Base-by-base conservation (phyloP, 2,888 invertebrate genomes). In the Agriotes lineatus region DNA sequence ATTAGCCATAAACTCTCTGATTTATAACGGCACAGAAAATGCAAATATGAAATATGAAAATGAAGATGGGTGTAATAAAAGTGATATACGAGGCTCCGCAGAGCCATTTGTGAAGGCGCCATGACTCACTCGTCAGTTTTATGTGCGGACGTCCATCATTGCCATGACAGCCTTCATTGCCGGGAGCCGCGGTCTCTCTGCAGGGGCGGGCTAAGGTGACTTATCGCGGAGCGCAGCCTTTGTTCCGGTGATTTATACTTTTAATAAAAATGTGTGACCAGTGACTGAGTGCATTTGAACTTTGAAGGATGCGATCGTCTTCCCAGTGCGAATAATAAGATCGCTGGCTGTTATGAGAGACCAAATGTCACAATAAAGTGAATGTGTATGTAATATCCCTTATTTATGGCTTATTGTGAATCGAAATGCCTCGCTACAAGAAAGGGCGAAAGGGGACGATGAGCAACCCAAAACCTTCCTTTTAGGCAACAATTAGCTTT, bases 11-110 rank as follows among this genome's bases (percentile, higher is more conserved):
- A 88, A 88, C 86, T 87, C 86, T 83, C 86, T 88, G 88, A 88
- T 88, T 87, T 88, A 88, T 87, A 87, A 86, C 87, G 85, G 86
- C 85, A 85, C 84, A 85, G 86, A 86, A 86, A 86, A 86, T 86
- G 86, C 86, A 86, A 86, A 86, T 86, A 86, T 86, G 86, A 86
- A 86, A 86, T 86, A 86, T 86, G 86, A 86, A 86, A 86, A 86
- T 86, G 85, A 85, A 86, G 85, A 86, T 86, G 85, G 85, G 90
- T 89, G 90, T 90, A 90, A 90, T 90, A 91, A 90, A 91, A 90
- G 89, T 90, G 90, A 91, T 90, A 90, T 90, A 91, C 87, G 88
- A 88, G 89, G 88, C 90, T 90, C 90, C 88, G 88, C 88, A 89
- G 90, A 87, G 90, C 90, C 90, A 90, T 91, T 90, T 88, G 88